Conservation (phyloP, 1,140 invertebrate genomes). For the Nomia melanderi region DNA sequence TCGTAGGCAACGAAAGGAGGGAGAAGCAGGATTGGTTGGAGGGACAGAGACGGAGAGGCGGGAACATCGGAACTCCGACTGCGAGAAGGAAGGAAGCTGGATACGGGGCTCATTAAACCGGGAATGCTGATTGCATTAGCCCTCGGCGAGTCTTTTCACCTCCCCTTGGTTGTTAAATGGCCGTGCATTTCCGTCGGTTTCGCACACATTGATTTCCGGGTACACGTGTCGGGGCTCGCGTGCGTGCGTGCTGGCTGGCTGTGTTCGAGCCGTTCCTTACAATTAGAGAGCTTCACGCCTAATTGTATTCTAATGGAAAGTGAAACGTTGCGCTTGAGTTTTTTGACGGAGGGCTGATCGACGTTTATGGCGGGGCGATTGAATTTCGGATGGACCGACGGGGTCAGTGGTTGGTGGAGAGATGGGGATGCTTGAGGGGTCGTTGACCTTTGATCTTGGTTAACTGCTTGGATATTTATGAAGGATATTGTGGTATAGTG, state of each 20-base stretch:
- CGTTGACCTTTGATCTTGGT: no score
- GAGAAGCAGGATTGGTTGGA: no score
- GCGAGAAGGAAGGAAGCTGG: conserved; percentile 38
- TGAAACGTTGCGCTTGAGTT: background rate
- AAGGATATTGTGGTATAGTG: no score
- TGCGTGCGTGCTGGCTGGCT: background rate
- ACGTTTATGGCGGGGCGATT: no score
- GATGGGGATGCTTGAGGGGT: no score
- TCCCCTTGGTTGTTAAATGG: conserved; percentile 64
- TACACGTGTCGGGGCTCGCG: background rate
- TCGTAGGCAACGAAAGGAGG: no score
- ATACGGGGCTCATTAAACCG: conserved; percentile 73
- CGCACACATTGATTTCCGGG: conserved; percentile 33
- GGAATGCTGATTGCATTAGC: conserved; percentile 75
- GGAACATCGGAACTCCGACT: no score
- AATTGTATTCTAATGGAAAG: background rate
- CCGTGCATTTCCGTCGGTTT: conserved; percentile 58
- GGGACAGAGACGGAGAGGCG: no score
- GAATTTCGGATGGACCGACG: no score
- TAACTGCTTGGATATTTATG: no score
- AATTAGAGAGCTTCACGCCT: conserved; percentile 35
- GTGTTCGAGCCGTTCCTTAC: background rate
- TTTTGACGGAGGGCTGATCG: no score
- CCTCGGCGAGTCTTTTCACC: conserved; percentile 62
- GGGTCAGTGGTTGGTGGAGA: no score